A percentile compares a stretch with the other conserved stretches of the same genome.
These are phyloP conservation scores for Lottia scabra DNA, from an alignment of 2,888 invertebrate genomes.

Conservation along the genomic window DNA sequence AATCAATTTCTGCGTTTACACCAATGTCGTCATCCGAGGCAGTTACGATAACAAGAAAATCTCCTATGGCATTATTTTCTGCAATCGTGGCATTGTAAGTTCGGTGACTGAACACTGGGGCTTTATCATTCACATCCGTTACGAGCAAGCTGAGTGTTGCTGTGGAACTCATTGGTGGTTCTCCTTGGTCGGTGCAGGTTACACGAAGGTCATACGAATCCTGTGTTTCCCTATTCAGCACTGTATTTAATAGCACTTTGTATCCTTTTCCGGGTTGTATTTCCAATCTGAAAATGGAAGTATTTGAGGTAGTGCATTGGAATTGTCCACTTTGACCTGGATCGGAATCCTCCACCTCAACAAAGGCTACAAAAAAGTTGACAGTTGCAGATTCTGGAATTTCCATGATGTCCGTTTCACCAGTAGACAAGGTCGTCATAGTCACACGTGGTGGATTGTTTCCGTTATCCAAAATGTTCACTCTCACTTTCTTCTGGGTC, in stretches of 20 bases:
- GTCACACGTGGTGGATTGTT: constrained; percentile 85
- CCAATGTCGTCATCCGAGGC: constrained; percentile 3
- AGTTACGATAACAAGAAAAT: constrained; percentile 18
- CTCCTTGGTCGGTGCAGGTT: constrained; percentile 43
- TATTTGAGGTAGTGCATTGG: constrained; percentile 35
- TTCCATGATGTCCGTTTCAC: constrained; percentile 19
- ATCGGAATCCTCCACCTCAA: constrained; percentile 55
- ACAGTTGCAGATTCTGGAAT: constrained; percentile 45
- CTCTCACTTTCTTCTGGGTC: constrained; percentile 33
- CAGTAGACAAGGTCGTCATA: constrained; percentile 31
- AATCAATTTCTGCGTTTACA: neutral
- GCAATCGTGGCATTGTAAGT: constrained; percentile 20
- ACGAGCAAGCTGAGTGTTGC: constrained; percentile 38
- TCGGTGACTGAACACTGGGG: constrained; percentile 33
- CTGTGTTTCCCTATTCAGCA: constrained; percentile 43
- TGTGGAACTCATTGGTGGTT: constrained; percentile 35
- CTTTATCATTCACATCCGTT: constrained; percentile 50
- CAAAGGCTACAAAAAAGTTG: constrained; percentile 52
- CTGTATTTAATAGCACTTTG: constrained; percentile 33
- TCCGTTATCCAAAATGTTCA: constrained; percentile 82
- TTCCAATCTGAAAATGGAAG: constrained; percentile 30
- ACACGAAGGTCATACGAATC: constrained; percentile 34
- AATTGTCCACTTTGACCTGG: constrained; percentile 47
- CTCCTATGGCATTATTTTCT: constrained; percentile 19
- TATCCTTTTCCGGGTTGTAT: constrained; percentile 30